These are phyloP conservation scores for Hystrix cristata DNA, from an alignment of 2,113 vertebrate species.

Conservation along the genomic window DNA sequence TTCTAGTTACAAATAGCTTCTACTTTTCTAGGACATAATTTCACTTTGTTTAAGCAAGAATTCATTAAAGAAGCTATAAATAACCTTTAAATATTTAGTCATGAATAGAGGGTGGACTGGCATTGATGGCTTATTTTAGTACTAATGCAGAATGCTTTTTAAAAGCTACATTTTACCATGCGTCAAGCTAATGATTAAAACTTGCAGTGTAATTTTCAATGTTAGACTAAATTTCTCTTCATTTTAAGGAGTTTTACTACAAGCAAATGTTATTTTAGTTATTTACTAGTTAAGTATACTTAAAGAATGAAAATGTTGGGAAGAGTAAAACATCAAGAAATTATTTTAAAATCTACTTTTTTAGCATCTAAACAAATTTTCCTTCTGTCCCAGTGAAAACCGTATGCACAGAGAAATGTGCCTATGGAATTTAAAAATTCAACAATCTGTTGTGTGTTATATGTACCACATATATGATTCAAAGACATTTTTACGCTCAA, in stretches of 20 bases:
- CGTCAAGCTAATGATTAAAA: conserved; percentile 88
- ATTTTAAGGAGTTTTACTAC: conserved; percentile 51
- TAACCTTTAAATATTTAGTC: conserved; percentile 91
- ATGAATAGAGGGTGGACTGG: conserved; percentile 90
- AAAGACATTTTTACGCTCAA: conserved; percentile 66
- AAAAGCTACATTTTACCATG: conserved; percentile 85
- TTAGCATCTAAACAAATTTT: conserved; percentile 14
- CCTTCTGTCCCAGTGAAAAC: conserved; percentile 20
- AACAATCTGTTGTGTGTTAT: not conserved
- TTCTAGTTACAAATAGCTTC: conserved; percentile 90
- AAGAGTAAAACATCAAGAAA: conserved; percentile 30
- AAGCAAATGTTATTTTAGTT: conserved; percentile 58
- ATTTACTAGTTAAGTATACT: conserved; percentile 47
- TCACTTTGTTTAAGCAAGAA: conserved; percentile 91
- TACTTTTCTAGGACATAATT: conserved; percentile 91
- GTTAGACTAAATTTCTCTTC: conserved; percentile 65
- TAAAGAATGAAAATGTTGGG: conserved; percentile 41
- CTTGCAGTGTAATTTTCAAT: conserved; percentile 79
- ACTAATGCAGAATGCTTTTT: conserved; percentile 86
- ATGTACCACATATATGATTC: not conserved
- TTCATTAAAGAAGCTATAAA: conserved; percentile 91
- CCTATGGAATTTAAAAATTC: conserved; percentile 56
- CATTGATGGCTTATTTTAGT: conserved; percentile 90
- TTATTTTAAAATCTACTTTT: not conserved
- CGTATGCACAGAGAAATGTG: conserved; percentile 62